Conservation (phyloP, 2,113 vertebrate species). For the Alligator sinensis region DNA sequence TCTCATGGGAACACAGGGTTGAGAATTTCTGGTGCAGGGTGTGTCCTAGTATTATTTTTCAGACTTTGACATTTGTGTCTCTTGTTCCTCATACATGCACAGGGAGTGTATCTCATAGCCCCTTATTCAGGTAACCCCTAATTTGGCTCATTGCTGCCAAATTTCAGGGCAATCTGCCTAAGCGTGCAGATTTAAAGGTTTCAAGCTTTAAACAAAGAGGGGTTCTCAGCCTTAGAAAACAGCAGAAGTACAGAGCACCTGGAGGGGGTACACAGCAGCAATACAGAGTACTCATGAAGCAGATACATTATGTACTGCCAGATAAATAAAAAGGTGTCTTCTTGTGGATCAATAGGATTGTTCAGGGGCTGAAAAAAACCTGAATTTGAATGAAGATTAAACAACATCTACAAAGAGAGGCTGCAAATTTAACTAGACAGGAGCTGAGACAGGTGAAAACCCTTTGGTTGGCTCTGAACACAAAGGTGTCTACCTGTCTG, state of each 20-base stretch:
- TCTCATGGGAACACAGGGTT: no score
- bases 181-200: not conserved
- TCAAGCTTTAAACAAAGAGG: no score
- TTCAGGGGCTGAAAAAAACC: not conserved
- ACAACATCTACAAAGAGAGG: not conserved
- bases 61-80: no score
- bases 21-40: no score
- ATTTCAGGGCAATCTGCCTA: not conserved
- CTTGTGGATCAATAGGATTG: not conserved
- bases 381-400: not conserved
- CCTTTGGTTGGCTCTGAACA: not conserved
- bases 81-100: no score
- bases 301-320: not conserved
- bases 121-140: not conserved
- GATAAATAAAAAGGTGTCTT: not conserved
- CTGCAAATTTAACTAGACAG: not conserved
- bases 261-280: no score
- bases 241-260: not conserved
- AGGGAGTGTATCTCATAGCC: not conserved
- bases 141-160: fast-evolving
- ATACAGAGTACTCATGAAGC: not conserved
- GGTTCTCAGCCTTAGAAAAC: no score
- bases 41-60: no score
- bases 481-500: not conserved
- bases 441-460: not conserved